Conservation (phyloP, 2,888 invertebrate species). For the Lepidonotus clava region DNA sequence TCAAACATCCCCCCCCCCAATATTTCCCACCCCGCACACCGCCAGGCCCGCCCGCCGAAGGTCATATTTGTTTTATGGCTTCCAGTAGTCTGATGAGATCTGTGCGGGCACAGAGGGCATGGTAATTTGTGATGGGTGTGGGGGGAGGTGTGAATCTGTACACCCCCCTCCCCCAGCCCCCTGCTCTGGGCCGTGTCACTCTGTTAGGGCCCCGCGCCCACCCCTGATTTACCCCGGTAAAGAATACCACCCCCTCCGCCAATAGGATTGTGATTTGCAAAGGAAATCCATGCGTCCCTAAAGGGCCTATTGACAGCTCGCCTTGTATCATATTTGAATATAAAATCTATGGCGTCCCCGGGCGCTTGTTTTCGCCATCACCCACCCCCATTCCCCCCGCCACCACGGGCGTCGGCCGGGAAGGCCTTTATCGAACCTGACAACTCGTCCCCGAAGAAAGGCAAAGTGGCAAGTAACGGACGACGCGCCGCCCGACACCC, state of each 20-base stretch:
- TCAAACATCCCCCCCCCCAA: slow-evolving; percentile 5
- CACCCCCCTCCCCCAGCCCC: background rate
- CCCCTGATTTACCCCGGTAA: slow-evolving; percentile 36
- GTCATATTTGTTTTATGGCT: slow-evolving; percentile 51
- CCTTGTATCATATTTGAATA: slow-evolving; percentile 53
- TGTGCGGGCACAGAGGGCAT: slow-evolving; percentile 27
- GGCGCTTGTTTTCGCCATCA: slow-evolving; percentile 13
- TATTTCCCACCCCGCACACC: background rate
- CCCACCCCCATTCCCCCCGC: background rate
- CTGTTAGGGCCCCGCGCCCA: too few relatives aligned
- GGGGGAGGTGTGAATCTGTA: background rate
- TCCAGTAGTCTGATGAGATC: slow-evolving; percentile 3
- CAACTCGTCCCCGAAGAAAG: slow-evolving; percentile 29
- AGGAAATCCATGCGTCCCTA: slow-evolving; percentile 45
- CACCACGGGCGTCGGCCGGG: background rate
- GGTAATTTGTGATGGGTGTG: slow-evolving; percentile 12
- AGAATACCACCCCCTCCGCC: slow-evolving; percentile 4
- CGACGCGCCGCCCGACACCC: background rate
- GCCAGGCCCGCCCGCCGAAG: background rate
- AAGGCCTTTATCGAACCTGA: slow-evolving; percentile 43
- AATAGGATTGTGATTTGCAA: slow-evolving; percentile 49
- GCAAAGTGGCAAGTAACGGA: slow-evolving; percentile 14
- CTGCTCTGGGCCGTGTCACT: too few relatives aligned
- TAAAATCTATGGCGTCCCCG: slow-evolving; percentile 34
- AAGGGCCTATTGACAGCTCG: slow-evolving; percentile 25